phyloP scores from a whole-genome alignment of 2,797 vertebrate species.

The Typhlichthys subterraneus region DNA sequence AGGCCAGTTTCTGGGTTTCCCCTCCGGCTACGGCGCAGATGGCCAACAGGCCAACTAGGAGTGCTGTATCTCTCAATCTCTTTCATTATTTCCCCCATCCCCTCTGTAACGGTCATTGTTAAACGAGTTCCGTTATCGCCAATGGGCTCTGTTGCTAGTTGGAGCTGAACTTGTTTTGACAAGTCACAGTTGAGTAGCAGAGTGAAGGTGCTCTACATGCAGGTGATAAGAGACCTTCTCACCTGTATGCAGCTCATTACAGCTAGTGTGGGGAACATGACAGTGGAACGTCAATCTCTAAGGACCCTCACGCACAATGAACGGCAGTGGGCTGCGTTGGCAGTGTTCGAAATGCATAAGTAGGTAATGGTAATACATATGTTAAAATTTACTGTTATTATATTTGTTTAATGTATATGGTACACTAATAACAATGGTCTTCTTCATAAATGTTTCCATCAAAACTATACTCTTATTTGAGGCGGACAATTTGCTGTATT shows the following conservation, averaged over 20 bases:
- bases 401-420: no score
- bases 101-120: not conserved
- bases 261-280: no score
- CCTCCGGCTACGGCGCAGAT: not conserved
- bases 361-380: no score
- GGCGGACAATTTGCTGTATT: not conserved
- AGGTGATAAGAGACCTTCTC: no score
- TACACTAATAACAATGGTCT: no score
- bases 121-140: not conserved
- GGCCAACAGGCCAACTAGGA: no score
- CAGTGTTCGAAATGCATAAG: not conserved
- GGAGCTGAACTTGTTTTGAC: not conserved
- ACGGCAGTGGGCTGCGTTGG: no score
- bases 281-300: no score
- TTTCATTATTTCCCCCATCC: not conserved
- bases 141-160: not conserved
- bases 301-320: no score
- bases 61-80: not conserved
- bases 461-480: not conserved
- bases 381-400: no score
- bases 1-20: conserved; percentile 1
- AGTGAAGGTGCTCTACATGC: no score
- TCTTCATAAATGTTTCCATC: not conserved
- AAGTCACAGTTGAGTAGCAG: not conserved
- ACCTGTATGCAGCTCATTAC: no score